Evolutionary conservation across 2,797 vertebrate species (phyloP), one percentile per base, ranked within the genome.

Genomic region (Sparus aurata): DNA sequence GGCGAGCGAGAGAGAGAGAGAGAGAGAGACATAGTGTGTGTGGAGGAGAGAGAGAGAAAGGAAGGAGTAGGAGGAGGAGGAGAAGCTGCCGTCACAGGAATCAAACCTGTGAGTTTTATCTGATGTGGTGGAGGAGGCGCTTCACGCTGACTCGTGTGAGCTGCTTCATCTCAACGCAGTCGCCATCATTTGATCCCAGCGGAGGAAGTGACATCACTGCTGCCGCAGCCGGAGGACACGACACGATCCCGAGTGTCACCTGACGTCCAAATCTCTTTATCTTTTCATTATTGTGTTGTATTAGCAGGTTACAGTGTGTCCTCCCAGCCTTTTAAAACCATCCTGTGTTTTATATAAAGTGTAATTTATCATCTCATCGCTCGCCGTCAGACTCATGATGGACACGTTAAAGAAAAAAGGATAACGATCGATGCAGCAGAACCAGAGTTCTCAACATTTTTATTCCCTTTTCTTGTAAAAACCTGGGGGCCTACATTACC

Each of bases 141-240:
- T 12, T 55, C 50, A 12, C 12, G 34, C 7, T 20, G 13, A 10
- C 7, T 52, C 22, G 12, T 16, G 43, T 55, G 53, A 12, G 23
- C 46, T 10, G 22, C 55, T 22, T 73, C 50, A 8, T 41, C 50
- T 17, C 17, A 18, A 43, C 2, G 66, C 46, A 0, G 20, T 49
- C 20, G 13, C 52, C 49, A 59, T 62, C 68, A 30, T 67, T 66
- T 73, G 79, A 80, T 25, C 77, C 45, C 62, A 12, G 70, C 6
- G 30, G 46, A 80, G 71, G 71, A 76, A 77, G 75, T n/a, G 55
- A 69, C 74, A 3, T 59, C 68, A 38, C 46, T 18, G 27, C n/a
- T 8, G 30, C 30, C 6, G 30, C 34, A 34, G 34, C 34, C 34
- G 7, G 34, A 30, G 17, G n/a, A 45, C 13, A 11, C 22, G 4